Percentiles rank a stretch among this genome's conserved stretches.
These are phyloP conservation scores for Galerucella nymphaeae DNA, from an alignment of 2,888 invertebrate species.

Conservation along the genomic window DNA sequence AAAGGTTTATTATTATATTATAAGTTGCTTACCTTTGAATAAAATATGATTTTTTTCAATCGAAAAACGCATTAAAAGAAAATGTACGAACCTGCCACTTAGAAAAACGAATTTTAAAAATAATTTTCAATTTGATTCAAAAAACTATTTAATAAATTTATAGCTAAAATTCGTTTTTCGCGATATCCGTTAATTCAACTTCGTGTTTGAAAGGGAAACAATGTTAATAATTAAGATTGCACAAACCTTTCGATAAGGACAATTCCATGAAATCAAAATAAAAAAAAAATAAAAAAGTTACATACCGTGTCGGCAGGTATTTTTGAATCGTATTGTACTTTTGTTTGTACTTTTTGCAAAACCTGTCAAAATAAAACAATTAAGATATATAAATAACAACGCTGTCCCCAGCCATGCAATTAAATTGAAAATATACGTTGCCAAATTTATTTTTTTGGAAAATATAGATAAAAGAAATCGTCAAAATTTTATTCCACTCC, in stretches of 20 bases:
- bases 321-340: conserved; percentile 34
- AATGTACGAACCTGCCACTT: conserved; percentile 45
- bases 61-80: conserved; percentile 28
- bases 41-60: conserved; percentile 30
- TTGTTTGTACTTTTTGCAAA: conserved; percentile 53
- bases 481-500: neutral
- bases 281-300: conserved; percentile 44
- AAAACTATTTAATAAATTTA: neutral
- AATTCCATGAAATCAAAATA: conserved; percentile 28
- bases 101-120: conserved; percentile 21
- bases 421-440: neutral
- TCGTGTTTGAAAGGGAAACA: conserved; percentile 8
- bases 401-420: conserved; percentile 15
- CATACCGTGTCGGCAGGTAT: conserved; percentile 47
- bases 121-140: neutral
- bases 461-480: conserved; percentile 8
- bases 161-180: conserved; percentile 2
- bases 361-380: conserved; percentile 61
- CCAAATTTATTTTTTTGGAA: neutral
- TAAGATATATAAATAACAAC: conserved; percentile 34
- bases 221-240: conserved; percentile 15
- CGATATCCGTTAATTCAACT: conserved; percentile 13
- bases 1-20: neutral
- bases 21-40: conserved; percentile 44
- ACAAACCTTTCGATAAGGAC: conserved; percentile 37